These are phyloP conservation scores for Apis laboriosa DNA, from an alignment of 1,140 invertebrate species.

Conservation along the genomic window DNA sequence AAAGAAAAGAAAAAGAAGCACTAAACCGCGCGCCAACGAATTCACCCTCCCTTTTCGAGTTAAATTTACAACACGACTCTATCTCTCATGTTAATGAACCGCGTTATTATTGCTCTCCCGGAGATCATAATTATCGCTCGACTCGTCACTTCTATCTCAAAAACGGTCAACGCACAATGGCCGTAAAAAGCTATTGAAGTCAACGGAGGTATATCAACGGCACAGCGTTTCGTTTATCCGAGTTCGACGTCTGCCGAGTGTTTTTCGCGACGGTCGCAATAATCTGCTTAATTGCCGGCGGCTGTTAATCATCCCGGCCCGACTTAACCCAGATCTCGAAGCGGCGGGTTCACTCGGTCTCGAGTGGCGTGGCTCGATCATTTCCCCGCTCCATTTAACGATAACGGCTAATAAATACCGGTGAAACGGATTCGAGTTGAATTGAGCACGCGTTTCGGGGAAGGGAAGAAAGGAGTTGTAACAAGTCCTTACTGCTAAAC, in stretches of 20 bases:
- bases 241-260: neutral
- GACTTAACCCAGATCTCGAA: slow-evolving; percentile 4
- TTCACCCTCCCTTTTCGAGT: neutral
- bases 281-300: slow-evolving; percentile 2
- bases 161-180: neutral
- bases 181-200: slow-evolving; percentile 7
- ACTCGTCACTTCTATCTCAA: neutral
- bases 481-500: neutral
- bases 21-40: no score
- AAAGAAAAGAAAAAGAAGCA: neutral
- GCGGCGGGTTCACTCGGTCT: neutral
- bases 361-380: neutral
- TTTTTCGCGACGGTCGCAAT: slow-evolving; percentile 6
- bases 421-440: neutral
- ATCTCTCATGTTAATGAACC: neutral
- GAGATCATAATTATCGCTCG: neutral
- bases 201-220: neutral
- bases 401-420: slow-evolving; percentile 4
- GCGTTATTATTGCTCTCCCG: neutral
- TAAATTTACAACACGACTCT: neutral
- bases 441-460: neutral
- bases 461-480: neutral
- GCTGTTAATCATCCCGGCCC: neutral
- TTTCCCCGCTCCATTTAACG: neutral
- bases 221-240: neutral